Percentiles rank a stretch among this genome's conserved stretches.
phyloP scores from a whole-genome alignment of 2,888 invertebrate species.

The Ennomos erosarius region DNA sequence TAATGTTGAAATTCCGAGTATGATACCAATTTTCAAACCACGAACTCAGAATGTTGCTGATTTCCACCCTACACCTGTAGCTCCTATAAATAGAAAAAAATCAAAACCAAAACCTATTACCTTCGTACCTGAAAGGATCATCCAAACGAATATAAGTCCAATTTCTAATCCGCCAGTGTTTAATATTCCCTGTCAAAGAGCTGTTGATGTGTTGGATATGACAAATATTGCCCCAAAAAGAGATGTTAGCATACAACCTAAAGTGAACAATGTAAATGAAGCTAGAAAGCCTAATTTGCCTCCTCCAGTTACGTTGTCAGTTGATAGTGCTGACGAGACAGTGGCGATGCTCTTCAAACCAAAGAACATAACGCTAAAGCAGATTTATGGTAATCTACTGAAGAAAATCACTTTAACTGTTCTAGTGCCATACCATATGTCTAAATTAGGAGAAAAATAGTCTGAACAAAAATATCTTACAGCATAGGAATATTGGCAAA shows the following conservation, averaged over 20 bases:
- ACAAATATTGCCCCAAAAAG: slow-evolving; percentile 39
- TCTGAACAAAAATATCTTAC: not conserved
- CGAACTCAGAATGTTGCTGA: slow-evolving; percentile 6
- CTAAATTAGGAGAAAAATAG: slow-evolving; percentile 42
- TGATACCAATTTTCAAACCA: slow-evolving; percentile 38
- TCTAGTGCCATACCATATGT: slow-evolving; percentile 58
- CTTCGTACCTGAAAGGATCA: slow-evolving; percentile 13
- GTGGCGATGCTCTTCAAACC: slow-evolving; percentile 58
- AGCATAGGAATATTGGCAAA: no score
- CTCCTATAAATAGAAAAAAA: slow-evolving; percentile 9
- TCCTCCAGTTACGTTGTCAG: slow-evolving; percentile 35
- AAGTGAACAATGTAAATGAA: slow-evolving; percentile 37
- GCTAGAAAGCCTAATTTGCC: slow-evolving; percentile 39
- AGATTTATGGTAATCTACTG: slow-evolving; percentile 56
- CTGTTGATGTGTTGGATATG: slow-evolving; percentile 55
- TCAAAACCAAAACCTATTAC: slow-evolving; percentile 26
- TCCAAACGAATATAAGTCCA: slow-evolving; percentile 24
- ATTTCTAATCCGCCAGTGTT: slow-evolving; percentile 38
- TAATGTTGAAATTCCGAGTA: slow-evolving; percentile 26
- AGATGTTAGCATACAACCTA: slow-evolving; percentile 24
- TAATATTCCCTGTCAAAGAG: slow-evolving; percentile 57
- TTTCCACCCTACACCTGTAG: slow-evolving; percentile 19
- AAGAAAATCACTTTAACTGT: slow-evolving; percentile 58
- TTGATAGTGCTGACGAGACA: slow-evolving; percentile 46
- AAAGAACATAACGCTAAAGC: slow-evolving; percentile 53